A percentile compares a stretch with the other conserved stretches of the same genome.
Evolutionary conservation across 2,888 invertebrate genomes (phyloP).

Genomic region (Andrena marginata): DNA sequence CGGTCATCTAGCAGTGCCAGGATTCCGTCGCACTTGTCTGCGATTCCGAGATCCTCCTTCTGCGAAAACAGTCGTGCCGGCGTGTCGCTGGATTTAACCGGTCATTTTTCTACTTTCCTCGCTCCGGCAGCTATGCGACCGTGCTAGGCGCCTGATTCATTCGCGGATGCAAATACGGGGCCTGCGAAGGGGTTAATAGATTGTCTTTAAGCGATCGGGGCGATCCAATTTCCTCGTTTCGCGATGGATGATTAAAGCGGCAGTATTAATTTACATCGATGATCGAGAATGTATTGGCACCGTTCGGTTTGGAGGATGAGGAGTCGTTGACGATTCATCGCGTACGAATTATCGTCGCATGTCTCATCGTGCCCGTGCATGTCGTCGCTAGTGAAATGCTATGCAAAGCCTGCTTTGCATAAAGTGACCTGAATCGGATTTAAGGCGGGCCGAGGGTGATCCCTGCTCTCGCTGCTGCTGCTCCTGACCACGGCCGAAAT

Average conservation of each 20-base stretch:
- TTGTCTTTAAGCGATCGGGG: constrained; percentile 28
- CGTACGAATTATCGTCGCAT: constrained; percentile 22
- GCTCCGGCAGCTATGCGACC: neutral
- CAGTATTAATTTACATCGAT: constrained; percentile 34
- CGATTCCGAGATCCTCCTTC: constrained; percentile 7
- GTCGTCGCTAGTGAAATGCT: constrained; percentile 46
- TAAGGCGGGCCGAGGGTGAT: constrained; percentile 60
- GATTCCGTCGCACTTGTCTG: constrained; percentile 52
- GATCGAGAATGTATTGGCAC: neutral
- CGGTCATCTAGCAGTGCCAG: constrained; percentile 61
- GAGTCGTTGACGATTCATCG: constrained; percentile 23
- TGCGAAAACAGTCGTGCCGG: constrained; percentile 9
- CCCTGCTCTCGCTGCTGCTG: neutral
- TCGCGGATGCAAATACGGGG: constrained; percentile 6
- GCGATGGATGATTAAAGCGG: constrained; percentile 26
- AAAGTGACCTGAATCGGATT: constrained; percentile 79
- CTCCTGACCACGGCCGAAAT: constrained; percentile 39
- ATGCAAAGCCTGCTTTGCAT: constrained; percentile 78
- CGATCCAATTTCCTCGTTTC: constrained; percentile 35
- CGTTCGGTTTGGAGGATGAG: neutral
- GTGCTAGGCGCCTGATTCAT: neutral
- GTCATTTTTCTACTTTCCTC: constrained; percentile 33
- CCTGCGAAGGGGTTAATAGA: constrained; percentile 11
- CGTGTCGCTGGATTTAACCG: neutral
- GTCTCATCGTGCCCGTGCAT: constrained; percentile 22